phyloP scores from a whole-genome alignment of 1,140 invertebrate species.

The Brachionus plicatilis region DNA sequence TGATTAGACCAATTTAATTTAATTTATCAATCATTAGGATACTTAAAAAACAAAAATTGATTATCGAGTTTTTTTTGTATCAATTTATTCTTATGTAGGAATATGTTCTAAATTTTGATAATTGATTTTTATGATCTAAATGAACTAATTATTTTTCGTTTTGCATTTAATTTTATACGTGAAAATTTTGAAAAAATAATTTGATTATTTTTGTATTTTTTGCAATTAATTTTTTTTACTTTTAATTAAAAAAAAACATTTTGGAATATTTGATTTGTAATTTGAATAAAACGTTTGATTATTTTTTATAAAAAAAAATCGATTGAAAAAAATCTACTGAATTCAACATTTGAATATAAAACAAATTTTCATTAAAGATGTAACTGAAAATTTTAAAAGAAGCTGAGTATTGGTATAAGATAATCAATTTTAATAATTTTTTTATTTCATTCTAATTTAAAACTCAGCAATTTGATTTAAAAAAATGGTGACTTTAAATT shows the following conservation, averaged over 20 bases:
- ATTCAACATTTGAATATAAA: too few relatives aligned
- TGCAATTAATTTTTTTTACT: background rate
- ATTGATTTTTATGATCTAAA: background rate
- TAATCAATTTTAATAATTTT: too few relatives aligned
- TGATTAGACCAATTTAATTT: slow-evolving; percentile 8
- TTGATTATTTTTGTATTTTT: background rate
- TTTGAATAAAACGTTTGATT: background rate
- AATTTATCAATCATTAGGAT: slow-evolving; percentile 24
- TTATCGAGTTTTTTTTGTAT: background rate
- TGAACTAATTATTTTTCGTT: background rate
- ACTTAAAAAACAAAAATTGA: background rate
- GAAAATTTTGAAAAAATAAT: background rate
- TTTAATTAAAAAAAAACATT: background rate
- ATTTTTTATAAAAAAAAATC: background rate
- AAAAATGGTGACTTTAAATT: too few relatives aligned
- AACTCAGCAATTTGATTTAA: too few relatives aligned
- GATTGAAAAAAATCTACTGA: too few relatives aligned
- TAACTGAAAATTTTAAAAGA: too few relatives aligned
- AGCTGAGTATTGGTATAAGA: too few relatives aligned
- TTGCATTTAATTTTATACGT: background rate
- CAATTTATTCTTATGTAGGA: background rate
- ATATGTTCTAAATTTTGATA: background rate
- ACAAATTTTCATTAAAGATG: too few relatives aligned
- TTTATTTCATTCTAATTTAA: too few relatives aligned
- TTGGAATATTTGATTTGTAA: background rate